Base-by-base conservation (phyloP, 2,888 invertebrate species). In the Pseudococcus longispinus region DNA sequence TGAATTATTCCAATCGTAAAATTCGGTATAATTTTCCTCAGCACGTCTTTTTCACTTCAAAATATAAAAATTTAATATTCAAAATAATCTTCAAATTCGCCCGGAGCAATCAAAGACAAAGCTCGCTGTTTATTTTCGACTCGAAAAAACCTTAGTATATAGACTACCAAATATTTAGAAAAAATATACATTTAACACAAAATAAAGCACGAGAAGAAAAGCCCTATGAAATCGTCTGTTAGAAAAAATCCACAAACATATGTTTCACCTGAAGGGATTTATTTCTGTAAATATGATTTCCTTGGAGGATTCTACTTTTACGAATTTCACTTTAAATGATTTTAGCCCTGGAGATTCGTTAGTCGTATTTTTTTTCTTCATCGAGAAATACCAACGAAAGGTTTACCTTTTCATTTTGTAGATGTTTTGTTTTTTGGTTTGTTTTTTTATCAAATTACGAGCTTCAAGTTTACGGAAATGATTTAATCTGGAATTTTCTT, bases 251-350 rank as follows among this genome's bases (percentile, higher is more conserved):
- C 37, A 80, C 77, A 32, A 80, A 80, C 77, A 42, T 42, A 80
- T 37, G 77, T 80, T 42, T 42, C 18, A 42, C 77, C 77, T 80
- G 26, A 42, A 42, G 77, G 77, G 77, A 80, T 80, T 80, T 80
- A 80, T 23, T 77, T 42, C 37, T 80, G 77, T 80, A 80, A 80
- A 80, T 80, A 80, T 80, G 77, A 80, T 80, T 80, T 80, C 77
- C 77, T 80, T 15, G 11, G 77, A 80, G 77, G 77, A 42, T 80
- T 42, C 42, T 42, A 80, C 37, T 80, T 80, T 42, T 23, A 42
- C 77, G 77, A 42, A 80, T 80, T 80, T 80, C 13, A 20, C 37
- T 42, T 80, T 80, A 80, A 80, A 80, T 80, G 77, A 80, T 80
- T 80, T 42, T 42, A 80, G 42, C 77, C 77, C 77, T 42, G 3